Percentiles rank a stretch among this genome's conserved stretches.
Evolutionary conservation across 2,113 vertebrate genomes (phyloP).

Genomic region (Falcunculus frontatus): DNA sequence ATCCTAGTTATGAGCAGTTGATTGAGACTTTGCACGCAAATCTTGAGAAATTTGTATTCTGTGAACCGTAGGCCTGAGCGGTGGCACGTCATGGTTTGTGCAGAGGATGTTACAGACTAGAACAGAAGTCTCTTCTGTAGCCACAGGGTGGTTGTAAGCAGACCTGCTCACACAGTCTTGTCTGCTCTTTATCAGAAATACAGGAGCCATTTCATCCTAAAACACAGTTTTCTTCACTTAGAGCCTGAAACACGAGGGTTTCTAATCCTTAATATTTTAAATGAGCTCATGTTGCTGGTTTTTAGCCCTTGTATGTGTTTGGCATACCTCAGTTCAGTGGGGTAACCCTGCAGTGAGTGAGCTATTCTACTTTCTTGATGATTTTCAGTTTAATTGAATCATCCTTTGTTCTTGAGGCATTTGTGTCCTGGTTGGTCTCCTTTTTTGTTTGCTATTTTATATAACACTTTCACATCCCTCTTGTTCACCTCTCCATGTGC

Average conservation of each 20-base stretch:
- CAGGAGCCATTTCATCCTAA: background rate
- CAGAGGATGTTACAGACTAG: background rate
- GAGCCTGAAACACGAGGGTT: background rate
- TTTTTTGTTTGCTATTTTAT: background rate
- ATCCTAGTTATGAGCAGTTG: background rate
- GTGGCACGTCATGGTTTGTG: background rate
- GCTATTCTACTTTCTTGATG: background rate
- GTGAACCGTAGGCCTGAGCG: background rate
- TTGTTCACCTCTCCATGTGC: background rate
- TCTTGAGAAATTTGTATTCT: background rate
- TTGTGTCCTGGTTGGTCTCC: background rate
- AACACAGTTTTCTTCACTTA: background rate
- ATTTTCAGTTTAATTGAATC: background rate
- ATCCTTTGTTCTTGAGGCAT: background rate
- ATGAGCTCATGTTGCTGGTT: background rate
- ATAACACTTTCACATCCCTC: background rate
- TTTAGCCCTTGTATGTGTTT: background rate
- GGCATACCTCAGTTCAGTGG: background rate
- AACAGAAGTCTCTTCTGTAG: background rate
- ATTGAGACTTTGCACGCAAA: background rate
- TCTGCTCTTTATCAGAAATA: background rate
- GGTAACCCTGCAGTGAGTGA: background rate
- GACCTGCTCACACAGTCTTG: background rate
- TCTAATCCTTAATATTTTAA: background rate
- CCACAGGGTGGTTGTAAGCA: background rate